These are phyloP conservation scores for Dasypogon diadema DNA, from an alignment of 2,888 invertebrate genomes.

Conservation along the genomic window DNA sequence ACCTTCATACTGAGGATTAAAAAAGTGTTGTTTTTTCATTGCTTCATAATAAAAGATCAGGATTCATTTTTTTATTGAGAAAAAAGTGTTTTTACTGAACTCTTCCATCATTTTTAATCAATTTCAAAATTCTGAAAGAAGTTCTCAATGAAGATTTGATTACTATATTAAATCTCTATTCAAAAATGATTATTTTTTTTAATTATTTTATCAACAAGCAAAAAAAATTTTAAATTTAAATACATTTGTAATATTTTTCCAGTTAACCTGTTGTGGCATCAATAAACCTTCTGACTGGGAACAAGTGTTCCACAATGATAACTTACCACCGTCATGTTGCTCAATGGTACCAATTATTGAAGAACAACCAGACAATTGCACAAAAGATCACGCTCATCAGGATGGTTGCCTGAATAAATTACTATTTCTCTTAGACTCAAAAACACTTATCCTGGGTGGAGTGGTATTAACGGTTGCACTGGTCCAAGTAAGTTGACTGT, in stretches of 20 bases:
- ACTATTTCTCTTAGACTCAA: constrained; percentile 75
- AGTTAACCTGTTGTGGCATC: constrained; percentile 85
- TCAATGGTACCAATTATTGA: constrained; percentile 57
- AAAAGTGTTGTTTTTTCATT: no score
- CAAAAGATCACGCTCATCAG: constrained; percentile 69
- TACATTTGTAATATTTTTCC: no score
- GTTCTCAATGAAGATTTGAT: no score
- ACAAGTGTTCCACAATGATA: constrained; percentile 67
- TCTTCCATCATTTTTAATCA: no score
- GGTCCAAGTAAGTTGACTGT: constrained; percentile 77
- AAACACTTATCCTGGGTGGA: constrained; percentile 82
- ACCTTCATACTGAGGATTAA: no score
- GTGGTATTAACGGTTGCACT: constrained; percentile 87
- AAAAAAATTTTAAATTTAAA: constrained; percentile 17
- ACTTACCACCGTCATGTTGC: constrained; percentile 64
- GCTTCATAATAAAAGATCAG: no score
- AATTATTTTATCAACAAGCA: no score
- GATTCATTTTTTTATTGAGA: no score
- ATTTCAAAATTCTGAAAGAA: no score
- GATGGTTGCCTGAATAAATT: constrained; percentile 78
- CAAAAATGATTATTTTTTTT: no score
- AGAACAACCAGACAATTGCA: constrained; percentile 61
- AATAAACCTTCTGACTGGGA: constrained; percentile 77
- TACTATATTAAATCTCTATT: no score
- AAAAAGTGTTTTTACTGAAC: no score